phyloP scores from a whole-genome alignment of 2,888 invertebrate species.

The Cepaea hortensis region DNA sequence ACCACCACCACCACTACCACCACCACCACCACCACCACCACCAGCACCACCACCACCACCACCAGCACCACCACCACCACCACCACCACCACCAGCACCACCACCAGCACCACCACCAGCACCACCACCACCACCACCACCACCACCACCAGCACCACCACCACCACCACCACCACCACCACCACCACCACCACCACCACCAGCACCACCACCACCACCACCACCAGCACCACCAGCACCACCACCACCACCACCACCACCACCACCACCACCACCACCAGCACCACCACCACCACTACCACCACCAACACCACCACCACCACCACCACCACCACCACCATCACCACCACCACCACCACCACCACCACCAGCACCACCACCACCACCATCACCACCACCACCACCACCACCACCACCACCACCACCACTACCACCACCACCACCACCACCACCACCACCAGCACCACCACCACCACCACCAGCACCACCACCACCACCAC shows the following conservation, averaged over 20 bases:
- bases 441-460: background rate
- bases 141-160: too few relatives aligned
- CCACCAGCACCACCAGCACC: too few relatives aligned
- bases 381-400: conserved; percentile 38
- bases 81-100: too few relatives aligned
- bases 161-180: background rate
- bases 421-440: background rate
- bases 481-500: background rate
- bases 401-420: background rate
- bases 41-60: too few relatives aligned
- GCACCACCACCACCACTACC: too few relatives aligned
- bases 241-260: too few relatives aligned
- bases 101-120: too few relatives aligned
- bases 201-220: background rate
- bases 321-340: background rate
- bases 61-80: too few relatives aligned
- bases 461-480: background rate
- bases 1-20: too few relatives aligned
- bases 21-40: too few relatives aligned
- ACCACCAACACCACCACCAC: background rate
- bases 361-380: conserved; percentile 23
- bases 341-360: background rate
- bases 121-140: too few relatives aligned
- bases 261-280: too few relatives aligned
- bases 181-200: background rate